These are phyloP conservation scores for Bombus pascuorum DNA, from an alignment of 1,140 invertebrate genomes.

Conservation along the genomic window DNA sequence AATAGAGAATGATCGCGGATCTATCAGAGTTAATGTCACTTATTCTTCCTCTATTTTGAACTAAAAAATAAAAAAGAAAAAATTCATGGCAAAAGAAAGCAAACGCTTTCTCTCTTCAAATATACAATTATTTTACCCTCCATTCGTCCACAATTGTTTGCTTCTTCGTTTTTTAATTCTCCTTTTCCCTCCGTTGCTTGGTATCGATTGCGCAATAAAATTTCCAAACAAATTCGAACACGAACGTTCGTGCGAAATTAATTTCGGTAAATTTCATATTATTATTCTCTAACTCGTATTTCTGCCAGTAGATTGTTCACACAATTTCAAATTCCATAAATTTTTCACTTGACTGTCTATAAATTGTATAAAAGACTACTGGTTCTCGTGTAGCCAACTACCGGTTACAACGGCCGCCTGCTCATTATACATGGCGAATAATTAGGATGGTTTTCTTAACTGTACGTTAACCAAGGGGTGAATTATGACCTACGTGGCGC, in stretches of 20 bases:
- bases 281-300: not conserved
- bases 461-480: constrained; percentile 41
- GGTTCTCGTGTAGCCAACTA: too few relatives aligned
- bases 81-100: not conserved
- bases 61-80: not conserved
- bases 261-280: not conserved
- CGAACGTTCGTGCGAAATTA: not conserved
- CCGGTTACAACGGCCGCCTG: not conserved
- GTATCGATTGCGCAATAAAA: not conserved
- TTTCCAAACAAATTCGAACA: not conserved
- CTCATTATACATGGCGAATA: constrained; percentile 50
- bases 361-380: not conserved
- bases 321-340: not conserved
- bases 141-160: not conserved
- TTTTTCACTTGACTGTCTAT: not conserved
- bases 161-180: not conserved
- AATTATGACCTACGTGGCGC: constrained; percentile 35
- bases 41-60: not conserved
- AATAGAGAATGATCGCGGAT: not conserved
- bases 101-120: not conserved
- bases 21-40: not conserved
- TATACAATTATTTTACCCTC: not conserved
- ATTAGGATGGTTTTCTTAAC: constrained; percentile 59
- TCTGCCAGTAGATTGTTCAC: not conserved
- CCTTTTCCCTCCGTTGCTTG: too few relatives aligned